Evolutionary conservation across 2,888 invertebrate species (phyloP).

Genomic region (Caenorhabditis becei): DNA sequence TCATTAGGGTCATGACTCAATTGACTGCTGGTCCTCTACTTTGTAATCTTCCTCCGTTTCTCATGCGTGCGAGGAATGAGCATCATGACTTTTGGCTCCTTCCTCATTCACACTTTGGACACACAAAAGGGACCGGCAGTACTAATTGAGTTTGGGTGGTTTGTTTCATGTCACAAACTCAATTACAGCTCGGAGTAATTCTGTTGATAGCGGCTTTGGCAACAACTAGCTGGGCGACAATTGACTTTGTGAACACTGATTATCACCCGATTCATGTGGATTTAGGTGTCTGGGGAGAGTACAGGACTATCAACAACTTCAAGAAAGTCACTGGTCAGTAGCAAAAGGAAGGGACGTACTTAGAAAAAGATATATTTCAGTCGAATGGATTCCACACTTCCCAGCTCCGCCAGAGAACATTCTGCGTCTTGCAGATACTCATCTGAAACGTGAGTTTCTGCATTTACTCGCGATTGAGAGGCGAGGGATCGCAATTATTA

Average conservation of each 20-base stretch:
- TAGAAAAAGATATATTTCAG: conserved; percentile 65
- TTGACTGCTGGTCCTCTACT: conserved; percentile 4
- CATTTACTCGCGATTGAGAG: too few relatives aligned
- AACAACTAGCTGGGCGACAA: conserved; percentile 76
- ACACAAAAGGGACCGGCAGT: conserved; percentile 8
- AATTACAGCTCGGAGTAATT: conserved; percentile 72
- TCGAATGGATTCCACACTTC: conserved; percentile 81
- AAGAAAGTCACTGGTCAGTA: conserved; percentile 44
- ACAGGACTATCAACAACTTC: conserved; percentile 68
- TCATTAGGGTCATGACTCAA: conserved; percentile 3
- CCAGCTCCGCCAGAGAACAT: conserved; percentile 77
- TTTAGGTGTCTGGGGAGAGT: conserved; percentile 80
- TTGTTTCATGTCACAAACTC: conserved; percentile 20
- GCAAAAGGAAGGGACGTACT: background rate
- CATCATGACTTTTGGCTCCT: background rate
- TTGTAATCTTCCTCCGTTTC: conserved; percentile 9
- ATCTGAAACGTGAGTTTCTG: conserved; percentile 75
- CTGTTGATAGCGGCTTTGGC: conserved; percentile 75
- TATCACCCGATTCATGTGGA: conserved; percentile 73
- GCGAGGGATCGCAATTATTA: background rate
- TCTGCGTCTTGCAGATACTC: conserved; percentile 76
- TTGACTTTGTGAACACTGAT: conserved; percentile 75
- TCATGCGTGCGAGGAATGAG: background rate
- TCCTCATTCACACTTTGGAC: background rate
- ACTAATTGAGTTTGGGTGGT: conserved; percentile 25